Base-by-base conservation (phyloP, 2,797 vertebrate species). In the Neosilurus hyrtlii region DNA sequence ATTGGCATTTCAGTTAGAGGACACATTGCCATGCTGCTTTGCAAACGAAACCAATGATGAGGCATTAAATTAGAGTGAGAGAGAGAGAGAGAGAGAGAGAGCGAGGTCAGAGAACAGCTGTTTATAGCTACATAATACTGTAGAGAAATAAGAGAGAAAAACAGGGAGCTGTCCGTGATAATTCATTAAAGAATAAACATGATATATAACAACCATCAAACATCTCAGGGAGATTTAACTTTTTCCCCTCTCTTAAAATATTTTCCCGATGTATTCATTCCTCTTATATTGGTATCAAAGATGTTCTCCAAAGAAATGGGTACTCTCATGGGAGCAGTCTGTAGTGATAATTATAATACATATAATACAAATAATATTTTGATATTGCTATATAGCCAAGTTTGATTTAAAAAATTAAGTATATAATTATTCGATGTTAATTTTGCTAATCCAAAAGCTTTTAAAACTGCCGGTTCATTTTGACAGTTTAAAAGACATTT, bases 1-100 rank as follows among this genome's bases (percentile, higher is more conserved):
- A 86, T 85, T 86, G 83, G 84, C 85, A 86, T 85, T 83, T 85
- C 74, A 75, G 86, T 83, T 83, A 81, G 80, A 84, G 80, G 77
- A 84, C 88, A 86, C 85, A 80, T 49, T 72, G 82, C 30, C 61
- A 24, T 56, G 57, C 61, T 57, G 83, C 61, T 76, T 82, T 79
- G 76, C 74, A 85, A 84, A 82, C 79, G 67, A 81, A 63, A 70
- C 52, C 77, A 67, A 66, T 85, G 77, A 84, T 76, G 65, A 85
- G 79, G 62, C 82, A 67, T 79, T 81, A 84, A 67, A 80, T 84
- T 72, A 80, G 24, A 74, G 52, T 80, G 80, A 75, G n/a, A 77
- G 54, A 37, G 54, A 57, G 54, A 65, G 49, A 73, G 26, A 35
- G 24, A 26, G 70, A 72, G 49, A 75, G 56, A 72, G 66, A 68